phyloP scores from a whole-genome alignment of 2,888 invertebrate species.

The Quadriops clusia region DNA sequence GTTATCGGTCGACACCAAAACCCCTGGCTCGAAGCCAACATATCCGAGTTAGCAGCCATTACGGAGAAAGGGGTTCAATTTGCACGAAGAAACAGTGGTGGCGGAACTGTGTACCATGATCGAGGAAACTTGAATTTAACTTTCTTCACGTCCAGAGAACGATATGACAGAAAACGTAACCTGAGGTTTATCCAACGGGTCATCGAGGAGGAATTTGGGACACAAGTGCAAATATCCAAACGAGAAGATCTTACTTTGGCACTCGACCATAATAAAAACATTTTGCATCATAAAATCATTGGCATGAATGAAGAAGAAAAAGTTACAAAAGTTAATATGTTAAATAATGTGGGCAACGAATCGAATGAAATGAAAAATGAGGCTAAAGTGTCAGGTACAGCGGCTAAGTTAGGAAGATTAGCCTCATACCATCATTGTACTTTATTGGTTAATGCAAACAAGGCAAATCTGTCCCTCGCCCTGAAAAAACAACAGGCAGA shows the following conservation, averaged over 20 bases:
- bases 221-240: constrained; percentile 63
- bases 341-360: neutral
- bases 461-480: constrained; percentile 56
- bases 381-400: constrained; percentile 85
- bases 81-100: constrained; percentile 87
- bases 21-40: constrained; percentile 85
- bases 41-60: constrained; percentile 41
- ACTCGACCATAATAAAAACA: neutral
- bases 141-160: constrained; percentile 73
- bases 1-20: constrained; percentile 78
- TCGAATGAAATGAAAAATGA: neutral
- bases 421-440: constrained; percentile 96
- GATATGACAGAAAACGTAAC: constrained; percentile 80
- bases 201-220: constrained; percentile 68
- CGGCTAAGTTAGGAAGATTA: constrained; percentile 78
- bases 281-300: constrained; percentile 1
- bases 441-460: constrained; percentile 75
- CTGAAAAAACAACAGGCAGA: constrained; percentile 62
- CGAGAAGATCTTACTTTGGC: constrained; percentile 62
- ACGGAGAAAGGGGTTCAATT: constrained; percentile 34
- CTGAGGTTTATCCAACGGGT: constrained; percentile 76
- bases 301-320: constrained; percentile 6
- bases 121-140: constrained; percentile 85
- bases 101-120: constrained; percentile 96
- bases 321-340: neutral